Evolutionary conservation across 1,140 invertebrate species (phyloP), one percentile per base, ranked within the genome.

Genomic region (Anthonomus grandis): DNA sequence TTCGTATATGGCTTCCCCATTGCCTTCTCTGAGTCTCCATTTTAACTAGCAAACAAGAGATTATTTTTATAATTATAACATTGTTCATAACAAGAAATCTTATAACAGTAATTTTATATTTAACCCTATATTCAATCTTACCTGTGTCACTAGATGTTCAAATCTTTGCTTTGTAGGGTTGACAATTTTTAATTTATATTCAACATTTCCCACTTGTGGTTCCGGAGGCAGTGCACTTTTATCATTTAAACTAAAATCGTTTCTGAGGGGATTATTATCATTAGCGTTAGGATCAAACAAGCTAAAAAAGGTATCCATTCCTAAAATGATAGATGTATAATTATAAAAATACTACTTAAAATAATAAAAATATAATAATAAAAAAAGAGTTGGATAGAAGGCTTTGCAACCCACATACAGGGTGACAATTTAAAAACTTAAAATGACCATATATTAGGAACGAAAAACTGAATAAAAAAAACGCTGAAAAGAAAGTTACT

Each of bases 1-100:
- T 77, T 96, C 92, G 78, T 98, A 98, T 62, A 98, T 92, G 0
- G 94, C 94, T 74, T 95, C 91, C 4, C 95, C 95, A 49, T 90
- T 86, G 10, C 91, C 91, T 67, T 93, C 91, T 0, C 87, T 79
- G 6, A 93, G 76, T 10, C 91, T 79, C 91, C 91, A 94, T 78
- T 93, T 93, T 80, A 94, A 83, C 83, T 86, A 69, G 15, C 37
- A 39, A 6, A 6, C 10, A 12, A 39, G 15, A 39, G 37, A 39
- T n/a, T 6, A 39, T 31, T 31, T 31, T 9, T n/a, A n/a, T n/a
- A n/a, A 1, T 34, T 34, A 34, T 34, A 34, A 10, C 31, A 31
- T 8, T 31, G 27, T 31, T 31, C 27, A 9, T 31, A 9, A 31
- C 27, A 31, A 31, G 27, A 31, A n/a, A 45, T n/a, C n/a, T n/a